Evolutionary conservation across 2,797 vertebrate species (phyloP), one percentile per base, ranked within the genome.

Genomic region (Coccyzus lansbergi): DNA sequence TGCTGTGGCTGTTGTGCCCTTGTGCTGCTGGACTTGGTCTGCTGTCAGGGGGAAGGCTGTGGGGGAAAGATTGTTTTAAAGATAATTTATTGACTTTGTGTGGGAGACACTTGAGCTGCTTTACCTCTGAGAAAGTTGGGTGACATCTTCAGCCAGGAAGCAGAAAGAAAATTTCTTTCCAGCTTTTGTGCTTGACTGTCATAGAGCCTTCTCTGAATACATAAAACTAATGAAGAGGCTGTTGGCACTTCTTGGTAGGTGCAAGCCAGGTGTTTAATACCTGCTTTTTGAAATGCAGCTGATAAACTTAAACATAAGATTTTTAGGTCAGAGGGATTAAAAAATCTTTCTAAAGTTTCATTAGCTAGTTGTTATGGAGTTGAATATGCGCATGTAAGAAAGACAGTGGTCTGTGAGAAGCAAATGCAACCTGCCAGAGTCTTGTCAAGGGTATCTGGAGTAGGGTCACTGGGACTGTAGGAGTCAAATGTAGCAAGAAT

Each of bases 71-170:
- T 15, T 15, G 2, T 55, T 90, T 71, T 52, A 40, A 21, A 36
- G 25, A 9, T 33, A 24, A 6, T 67, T 80, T 40, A n/a, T 56
- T 90, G 69, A 13, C 19, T 86, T 86, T 48, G 29, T 68, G 20
- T 51, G 25, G 12, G 59, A 48, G 33, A 25, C 16, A 2, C 25
- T 77, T 29, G 12, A 89, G 49, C 76, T 79, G 48, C 33, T 19
- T 79, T 63, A 20, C 8, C 55, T 91, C 69, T 28, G 36, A 12
- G 59, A 80, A 68, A 68, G 21, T 59, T 20, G 52, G 29, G 49
- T 86, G 72, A 63, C 79, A 29, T 34, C 91, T 95, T 90, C 55
- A 82, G n/a, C 15, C 52, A 74, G 80, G 74, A 95, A 90, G 52
- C 44, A 79, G 65, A 51, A 71, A 83, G 60, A 64, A 53, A 18